Base-by-base conservation (phyloP, 2,113 vertebrate genomes). In the Rhinoderma darwinii region DNA sequence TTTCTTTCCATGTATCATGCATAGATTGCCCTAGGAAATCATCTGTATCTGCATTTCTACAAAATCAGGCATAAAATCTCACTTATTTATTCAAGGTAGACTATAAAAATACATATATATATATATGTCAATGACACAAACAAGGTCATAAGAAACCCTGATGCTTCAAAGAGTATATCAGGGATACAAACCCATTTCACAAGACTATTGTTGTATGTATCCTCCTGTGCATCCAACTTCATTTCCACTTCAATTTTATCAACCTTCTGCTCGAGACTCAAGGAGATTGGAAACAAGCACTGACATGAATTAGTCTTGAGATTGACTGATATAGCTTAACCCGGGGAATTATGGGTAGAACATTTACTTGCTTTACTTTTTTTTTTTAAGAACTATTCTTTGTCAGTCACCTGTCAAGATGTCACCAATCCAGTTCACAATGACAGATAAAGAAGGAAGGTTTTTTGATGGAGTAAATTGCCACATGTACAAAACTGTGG, bases 211-310 rank as follows among this genome's bases (percentile, higher is more conserved):
- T 95, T 94, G 93, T 93, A 85, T 85, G 89, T 94, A 94, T 95
- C 94, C 96, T 96, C 95, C 91, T 88, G 95, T 96, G 96, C 95
- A 94, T 96, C 96, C 94, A 94, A 97, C 96, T 98, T 97, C 96
- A 97, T 98, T 97, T 97, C 96, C 97, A 98, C 96, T 98, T 97
- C 96, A 97, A 96, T 98, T 98, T 98, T 96, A 97, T 98, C 97
- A 97, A 96, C 96, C 94, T 96, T 95, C 95, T 93, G 91, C 95
- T 96, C 93, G 92, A 95, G 95, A 96, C 91, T 96, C 93, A 94
- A 93, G 95, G 94, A 97, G 97, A 98, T 97, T 97, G 96, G 95
- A 96, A 96, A 95, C 95, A 94, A 94, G 96, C 94, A 92, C 94
- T 96, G 96, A 97, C 96, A 97, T 92, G 95, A 97, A 97, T 97